These are phyloP conservation scores for Dasypogon diadema DNA, from an alignment of 2,888 invertebrate genomes.

Conservation along the genomic window DNA sequence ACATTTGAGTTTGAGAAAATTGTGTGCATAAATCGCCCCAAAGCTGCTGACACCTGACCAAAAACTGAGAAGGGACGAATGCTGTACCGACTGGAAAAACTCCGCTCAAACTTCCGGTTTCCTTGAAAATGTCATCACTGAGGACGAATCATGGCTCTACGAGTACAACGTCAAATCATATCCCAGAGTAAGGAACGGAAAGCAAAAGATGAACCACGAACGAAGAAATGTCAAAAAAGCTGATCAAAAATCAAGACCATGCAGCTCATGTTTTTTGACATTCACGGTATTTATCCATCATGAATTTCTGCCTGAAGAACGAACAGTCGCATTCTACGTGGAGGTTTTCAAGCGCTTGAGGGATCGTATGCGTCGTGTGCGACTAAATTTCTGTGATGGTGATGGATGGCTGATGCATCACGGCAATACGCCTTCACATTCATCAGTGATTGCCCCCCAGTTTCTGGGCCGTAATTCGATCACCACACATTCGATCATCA, in stretches of 20 bases:
- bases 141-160: neutral
- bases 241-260: neutral
- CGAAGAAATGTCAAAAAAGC: neutral
- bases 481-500: neutral
- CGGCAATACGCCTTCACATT: too few species aligned
- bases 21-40: neutral
- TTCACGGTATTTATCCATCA: too few species aligned
- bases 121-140: neutral
- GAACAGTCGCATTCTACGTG: too few species aligned
- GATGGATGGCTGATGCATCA: too few species aligned
- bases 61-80: neutral
- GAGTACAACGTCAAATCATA: neutral
- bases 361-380: too few species aligned
- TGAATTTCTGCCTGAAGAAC: too few species aligned
- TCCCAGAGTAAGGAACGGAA: neutral
- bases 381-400: too few species aligned
- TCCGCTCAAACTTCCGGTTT: neutral
- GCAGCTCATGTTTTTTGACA: neutral
- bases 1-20: neutral
- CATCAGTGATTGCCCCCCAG: too few species aligned
- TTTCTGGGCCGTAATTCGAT: too few species aligned
- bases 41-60: neutral
- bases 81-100: neutral
- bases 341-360: too few species aligned
- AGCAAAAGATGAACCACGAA: neutral